These are phyloP conservation scores for Erythrocercus mccallii DNA, from an alignment of 2,113 vertebrate species.

Conservation along the genomic window DNA sequence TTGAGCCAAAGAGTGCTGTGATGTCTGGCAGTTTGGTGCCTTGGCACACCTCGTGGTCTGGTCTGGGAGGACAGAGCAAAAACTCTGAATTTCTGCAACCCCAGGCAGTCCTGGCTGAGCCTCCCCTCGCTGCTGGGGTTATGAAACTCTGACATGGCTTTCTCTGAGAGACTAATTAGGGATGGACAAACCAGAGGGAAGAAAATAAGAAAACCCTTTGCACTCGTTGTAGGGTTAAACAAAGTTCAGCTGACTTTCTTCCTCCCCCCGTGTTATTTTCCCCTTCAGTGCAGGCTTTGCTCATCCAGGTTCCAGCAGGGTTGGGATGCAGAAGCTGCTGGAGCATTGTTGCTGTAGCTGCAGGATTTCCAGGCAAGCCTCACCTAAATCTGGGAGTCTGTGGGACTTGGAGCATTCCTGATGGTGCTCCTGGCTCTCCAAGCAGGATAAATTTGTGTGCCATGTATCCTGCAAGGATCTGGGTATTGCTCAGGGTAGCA, in stretches of 20 bases:
- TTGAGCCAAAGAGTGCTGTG: neutral
- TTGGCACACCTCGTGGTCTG: neutral
- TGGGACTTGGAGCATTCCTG: neutral
- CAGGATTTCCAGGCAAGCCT: neutral
- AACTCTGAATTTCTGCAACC: neutral
- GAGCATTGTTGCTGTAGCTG: neutral
- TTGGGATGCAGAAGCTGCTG: neutral
- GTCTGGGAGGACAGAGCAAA: neutral
- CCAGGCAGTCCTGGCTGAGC: neutral
- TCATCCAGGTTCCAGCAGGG: neutral
- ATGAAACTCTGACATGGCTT: neutral
- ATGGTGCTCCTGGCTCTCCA: neutral
- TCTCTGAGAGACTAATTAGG: constrained; percentile 56
- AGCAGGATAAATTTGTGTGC: accelerated
- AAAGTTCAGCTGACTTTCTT: constrained; percentile 39
- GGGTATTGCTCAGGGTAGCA: neutral
- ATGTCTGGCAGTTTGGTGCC: neutral
- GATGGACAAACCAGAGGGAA: constrained; percentile 51
- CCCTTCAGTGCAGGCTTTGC: neutral
- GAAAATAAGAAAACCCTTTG: constrained; percentile 51
- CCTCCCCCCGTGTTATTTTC: neutral
- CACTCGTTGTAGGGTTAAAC: constrained; percentile 1
- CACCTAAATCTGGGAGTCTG: neutral
- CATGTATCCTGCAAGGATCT: accelerated
- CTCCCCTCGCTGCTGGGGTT: neutral